Conservation (phyloP, 2,113 vertebrate species). For the Helogale parvula region DNA sequence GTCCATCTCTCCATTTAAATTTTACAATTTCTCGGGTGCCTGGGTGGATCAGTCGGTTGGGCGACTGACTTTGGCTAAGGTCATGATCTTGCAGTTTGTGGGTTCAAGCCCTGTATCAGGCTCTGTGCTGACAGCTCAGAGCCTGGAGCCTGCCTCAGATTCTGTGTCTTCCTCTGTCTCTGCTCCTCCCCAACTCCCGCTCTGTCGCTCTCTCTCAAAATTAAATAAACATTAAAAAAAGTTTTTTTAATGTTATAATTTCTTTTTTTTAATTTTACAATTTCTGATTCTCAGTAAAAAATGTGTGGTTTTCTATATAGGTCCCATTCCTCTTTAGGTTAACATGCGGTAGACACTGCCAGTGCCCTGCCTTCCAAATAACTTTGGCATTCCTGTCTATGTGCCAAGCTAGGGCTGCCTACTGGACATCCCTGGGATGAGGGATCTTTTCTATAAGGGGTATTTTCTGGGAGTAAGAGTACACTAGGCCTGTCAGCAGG, state of each 20-base stretch:
- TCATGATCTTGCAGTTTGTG: too few species aligned
- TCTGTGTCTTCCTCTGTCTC: too few species aligned
- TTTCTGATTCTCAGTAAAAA: conserved; percentile 49
- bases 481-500: neutral
- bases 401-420: neutral
- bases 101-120: too few species aligned
- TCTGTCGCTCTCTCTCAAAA: too few species aligned
- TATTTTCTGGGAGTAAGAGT: neutral
- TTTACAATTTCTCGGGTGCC: neutral
- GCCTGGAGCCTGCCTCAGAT: too few species aligned
- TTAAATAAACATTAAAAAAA: too few species aligned
- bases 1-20: conserved; percentile 57
- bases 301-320: neutral
- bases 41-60: too few species aligned
- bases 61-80: too few species aligned
- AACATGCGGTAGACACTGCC: neutral
- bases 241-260: conserved; percentile 44
- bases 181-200: too few species aligned
- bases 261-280: neutral
- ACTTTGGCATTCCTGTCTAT: neutral
- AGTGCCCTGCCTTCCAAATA: neutral
- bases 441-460: neutral
- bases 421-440: neutral
- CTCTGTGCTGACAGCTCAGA: too few species aligned
- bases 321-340: neutral